Evolutionary conservation across 53 echinoderm and acorn worm species (phyloP).

Genomic region (Holothuria scabra): DNA sequence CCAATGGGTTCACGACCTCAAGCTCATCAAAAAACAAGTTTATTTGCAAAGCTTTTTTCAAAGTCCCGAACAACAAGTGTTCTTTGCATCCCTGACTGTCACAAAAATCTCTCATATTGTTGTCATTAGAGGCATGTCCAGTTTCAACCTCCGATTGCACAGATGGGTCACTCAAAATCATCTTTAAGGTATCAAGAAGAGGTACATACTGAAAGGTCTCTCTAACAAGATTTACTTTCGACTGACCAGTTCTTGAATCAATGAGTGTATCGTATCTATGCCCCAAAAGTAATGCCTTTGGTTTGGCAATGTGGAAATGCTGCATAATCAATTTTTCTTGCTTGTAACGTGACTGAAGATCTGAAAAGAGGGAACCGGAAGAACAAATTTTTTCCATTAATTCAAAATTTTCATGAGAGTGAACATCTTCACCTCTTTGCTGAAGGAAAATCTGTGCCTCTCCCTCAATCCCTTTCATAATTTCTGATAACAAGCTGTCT

Average conservation of each 20-base stretch:
- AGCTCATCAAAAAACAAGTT: slow-evolving; percentile 61
- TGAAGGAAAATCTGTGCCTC: background rate
- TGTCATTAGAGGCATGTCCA: slow-evolving; percentile 15
- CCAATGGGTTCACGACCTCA: slow-evolving; percentile 68
- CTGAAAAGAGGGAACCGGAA: background rate
- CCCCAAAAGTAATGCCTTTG: slow-evolving; percentile 22
- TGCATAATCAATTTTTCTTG: background rate
- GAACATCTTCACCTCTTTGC: background rate
- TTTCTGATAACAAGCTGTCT: background rate
- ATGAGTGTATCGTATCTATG: background rate
- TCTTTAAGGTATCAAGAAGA: slow-evolving; percentile 3
- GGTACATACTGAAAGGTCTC: slow-evolving; percentile 48
- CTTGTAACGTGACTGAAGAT: slow-evolving; percentile 16
- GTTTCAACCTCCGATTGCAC: background rate
- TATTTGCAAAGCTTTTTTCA: slow-evolving; percentile 27
- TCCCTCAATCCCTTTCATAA: background rate
- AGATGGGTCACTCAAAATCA: slow-evolving; percentile 1
- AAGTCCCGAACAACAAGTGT: background rate
- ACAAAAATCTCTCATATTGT: slow-evolving; percentile 41
- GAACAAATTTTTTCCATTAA: background rate
- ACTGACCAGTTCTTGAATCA: background rate
- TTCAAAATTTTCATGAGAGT: background rate
- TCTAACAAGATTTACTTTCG: background rate
- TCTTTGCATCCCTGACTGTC: slow-evolving; percentile 38
- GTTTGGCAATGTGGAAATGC: slow-evolving; percentile 23